Base-by-base conservation (phyloP, 2,797 vertebrate species). In the Arrhamphus sclerolepis region DNA sequence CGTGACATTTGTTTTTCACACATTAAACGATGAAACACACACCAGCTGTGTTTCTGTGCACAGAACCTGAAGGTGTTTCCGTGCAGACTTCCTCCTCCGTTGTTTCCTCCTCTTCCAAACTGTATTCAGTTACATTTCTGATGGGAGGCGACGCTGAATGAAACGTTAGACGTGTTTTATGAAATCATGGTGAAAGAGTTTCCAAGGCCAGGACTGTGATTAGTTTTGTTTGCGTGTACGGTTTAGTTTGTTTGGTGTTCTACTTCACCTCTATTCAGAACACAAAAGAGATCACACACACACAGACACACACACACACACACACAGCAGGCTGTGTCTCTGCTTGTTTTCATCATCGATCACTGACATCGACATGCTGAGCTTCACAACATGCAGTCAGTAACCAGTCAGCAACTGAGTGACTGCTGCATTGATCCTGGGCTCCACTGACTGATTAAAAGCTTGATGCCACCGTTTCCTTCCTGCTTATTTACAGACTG, bases 291-390 rank as follows among this genome's bases (percentile, higher is more conserved):
- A 47, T 8, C 58, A 41, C 62, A 66, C 67, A 61, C n/a, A 34
- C 31, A 10, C 31, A 34, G 9, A 34, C 55, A 59, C 61, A 31
- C 65, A 31, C 59, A 22, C 56, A 51, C 74, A 46, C 54, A 29
- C 56, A 62, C 69, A 46, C 80, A 83, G 84, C 80, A 66, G 78
- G 85, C 75, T 60, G 61, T 66, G 60, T 82, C 70, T 81, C 75
- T 75, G 80, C 78, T 87, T 85, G 78, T 89, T 90, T 84, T 83
- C 75, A 64, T 58, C 79, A 87, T 88, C 44, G 81, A 89, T 83
- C 18, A 16, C 55, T 46, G 13, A 55, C 34, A 83, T 86, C 74
- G 83, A 87, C 84, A 78, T 43, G 72, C 75, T 70, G 81, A 80
- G 82, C 72, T 21, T 78, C 77, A 64, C 78, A 81, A 77, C 75